Percentiles rank a stretch among this genome's conserved stretches.
phyloP scores from a whole-genome alignment of 2,113 vertebrate genomes.

The Typhlomys cinereus region DNA sequence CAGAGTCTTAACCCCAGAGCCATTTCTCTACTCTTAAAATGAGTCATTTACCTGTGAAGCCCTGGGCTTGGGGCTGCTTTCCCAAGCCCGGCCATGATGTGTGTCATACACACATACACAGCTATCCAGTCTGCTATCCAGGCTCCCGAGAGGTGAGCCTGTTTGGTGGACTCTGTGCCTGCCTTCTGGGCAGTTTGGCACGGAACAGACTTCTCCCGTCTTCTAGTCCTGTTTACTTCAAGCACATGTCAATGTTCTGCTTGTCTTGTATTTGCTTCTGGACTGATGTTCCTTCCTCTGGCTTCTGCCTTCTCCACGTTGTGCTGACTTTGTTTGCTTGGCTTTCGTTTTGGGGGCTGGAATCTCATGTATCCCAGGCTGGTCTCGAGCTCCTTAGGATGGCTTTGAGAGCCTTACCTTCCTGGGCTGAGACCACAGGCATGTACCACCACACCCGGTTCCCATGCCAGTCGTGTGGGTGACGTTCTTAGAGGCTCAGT shows the following conservation, averaged over 20 bases:
- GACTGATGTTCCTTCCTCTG: neutral
- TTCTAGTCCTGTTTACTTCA: neutral
- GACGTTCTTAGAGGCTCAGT: neutral
- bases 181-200: neutral
- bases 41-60: neutral
- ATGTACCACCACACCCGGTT: neutral
- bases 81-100: too few species aligned
- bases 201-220: neutral
- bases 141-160: neutral
- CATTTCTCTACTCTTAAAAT: too few species aligned
- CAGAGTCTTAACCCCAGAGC: too few species aligned
- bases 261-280: neutral
- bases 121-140: neutral
- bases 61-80: neutral
- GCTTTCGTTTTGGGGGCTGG: neutral
- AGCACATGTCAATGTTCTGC: neutral
- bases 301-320: neutral
- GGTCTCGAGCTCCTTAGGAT: neutral
- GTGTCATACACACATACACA: neutral
- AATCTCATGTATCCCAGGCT: neutral
- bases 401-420: neutral
- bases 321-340: neutral
- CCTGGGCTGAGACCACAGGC: neutral
- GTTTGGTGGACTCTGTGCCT: neutral
- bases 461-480: neutral